Conservation (phyloP, 1,140 invertebrate genomes). For the Rhagoletis zephyria region DNA sequence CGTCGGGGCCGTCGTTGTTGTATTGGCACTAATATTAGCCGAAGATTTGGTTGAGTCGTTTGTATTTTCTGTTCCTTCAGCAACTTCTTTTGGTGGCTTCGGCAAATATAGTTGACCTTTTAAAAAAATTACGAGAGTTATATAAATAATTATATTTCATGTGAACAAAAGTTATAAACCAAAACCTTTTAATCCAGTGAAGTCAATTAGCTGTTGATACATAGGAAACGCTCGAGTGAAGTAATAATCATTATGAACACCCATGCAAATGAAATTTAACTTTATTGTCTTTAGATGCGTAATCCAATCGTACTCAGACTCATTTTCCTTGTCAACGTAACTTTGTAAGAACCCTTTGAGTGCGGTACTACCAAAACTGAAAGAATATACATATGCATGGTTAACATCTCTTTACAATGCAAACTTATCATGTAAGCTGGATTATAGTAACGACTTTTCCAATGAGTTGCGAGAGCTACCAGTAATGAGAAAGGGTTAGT, state of each 20-base stretch:
- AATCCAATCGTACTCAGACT: slow-evolving; percentile 76
- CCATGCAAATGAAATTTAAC: slow-evolving; percentile 82
- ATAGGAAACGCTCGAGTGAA: slow-evolving; percentile 70
- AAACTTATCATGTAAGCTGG: too few species aligned
- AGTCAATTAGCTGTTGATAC: slow-evolving; percentile 68
- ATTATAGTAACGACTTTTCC: too few species aligned
- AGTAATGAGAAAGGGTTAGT: too few species aligned
- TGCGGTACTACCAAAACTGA: slow-evolving; percentile 66
- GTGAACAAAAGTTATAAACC: background rate
- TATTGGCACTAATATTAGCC: slow-evolving; percentile 79
- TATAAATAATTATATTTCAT: background rate
- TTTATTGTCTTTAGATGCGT: slow-evolving; percentile 85
- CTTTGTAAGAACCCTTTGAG: slow-evolving; percentile 62
- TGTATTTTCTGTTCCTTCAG: slow-evolving; percentile 42
- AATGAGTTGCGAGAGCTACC: too few species aligned
- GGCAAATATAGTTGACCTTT: slow-evolving; percentile 67
- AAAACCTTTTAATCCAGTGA: slow-evolving; percentile 63
- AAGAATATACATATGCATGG: too few species aligned
- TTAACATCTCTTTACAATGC: too few species aligned
- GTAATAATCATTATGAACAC: slow-evolving; percentile 74
- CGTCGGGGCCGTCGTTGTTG: slow-evolving; percentile 77
- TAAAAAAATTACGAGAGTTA: slow-evolving; percentile 1
- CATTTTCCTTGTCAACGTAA: slow-evolving; percentile 60
- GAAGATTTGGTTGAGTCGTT: slow-evolving; percentile 74
- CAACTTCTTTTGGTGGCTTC: slow-evolving; percentile 62